Evolutionary conservation across 1,140 invertebrate genomes (phyloP).

Genomic region (Patella vulgata): DNA sequence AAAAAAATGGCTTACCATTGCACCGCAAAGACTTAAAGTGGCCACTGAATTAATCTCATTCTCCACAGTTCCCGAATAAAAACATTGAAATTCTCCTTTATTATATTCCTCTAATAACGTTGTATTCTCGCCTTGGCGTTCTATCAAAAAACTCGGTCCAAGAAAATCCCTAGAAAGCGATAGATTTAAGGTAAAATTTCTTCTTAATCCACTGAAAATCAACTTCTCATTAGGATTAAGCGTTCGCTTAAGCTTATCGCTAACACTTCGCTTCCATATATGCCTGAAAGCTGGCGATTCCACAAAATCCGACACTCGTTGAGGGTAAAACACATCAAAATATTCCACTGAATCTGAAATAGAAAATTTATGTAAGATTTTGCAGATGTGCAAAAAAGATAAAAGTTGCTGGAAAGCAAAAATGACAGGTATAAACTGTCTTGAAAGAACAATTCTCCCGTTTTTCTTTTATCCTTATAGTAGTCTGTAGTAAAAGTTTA

Average conservation of each 20-base stretch:
- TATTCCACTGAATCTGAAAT: too few species aligned
- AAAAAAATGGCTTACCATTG: slow-evolving; percentile 74
- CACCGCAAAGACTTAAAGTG: slow-evolving; percentile 79
- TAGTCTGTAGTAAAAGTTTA: too few species aligned
- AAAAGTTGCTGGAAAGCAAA: too few species aligned
- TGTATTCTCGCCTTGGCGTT: slow-evolving; percentile 34
- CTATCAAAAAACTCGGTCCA: slow-evolving; percentile 38
- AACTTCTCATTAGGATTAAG: slow-evolving; percentile 16
- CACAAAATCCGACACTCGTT: too few species aligned
- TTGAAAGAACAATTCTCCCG: too few species aligned
- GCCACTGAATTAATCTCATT: slow-evolving; percentile 74
- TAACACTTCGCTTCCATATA: slow-evolving; percentile 26
- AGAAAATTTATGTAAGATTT: too few species aligned
- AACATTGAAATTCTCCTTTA: slow-evolving; percentile 68
- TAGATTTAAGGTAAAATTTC: slow-evolving; percentile 27
- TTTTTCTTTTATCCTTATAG: too few species aligned
- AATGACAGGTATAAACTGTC: too few species aligned
- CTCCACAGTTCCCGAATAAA: slow-evolving; percentile 76
- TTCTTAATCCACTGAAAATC: slow-evolving; percentile 23
- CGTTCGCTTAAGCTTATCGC: slow-evolving; percentile 7
- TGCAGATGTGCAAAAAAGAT: too few species aligned
- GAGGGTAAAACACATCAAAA: too few species aligned
- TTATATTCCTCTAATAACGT: slow-evolving; percentile 34
- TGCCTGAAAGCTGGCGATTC: too few species aligned
- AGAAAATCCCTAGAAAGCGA: slow-evolving; percentile 41